Evolutionary conservation across 2,888 invertebrate species (phyloP).

Genomic region (Oligia fasciuncula): DNA sequence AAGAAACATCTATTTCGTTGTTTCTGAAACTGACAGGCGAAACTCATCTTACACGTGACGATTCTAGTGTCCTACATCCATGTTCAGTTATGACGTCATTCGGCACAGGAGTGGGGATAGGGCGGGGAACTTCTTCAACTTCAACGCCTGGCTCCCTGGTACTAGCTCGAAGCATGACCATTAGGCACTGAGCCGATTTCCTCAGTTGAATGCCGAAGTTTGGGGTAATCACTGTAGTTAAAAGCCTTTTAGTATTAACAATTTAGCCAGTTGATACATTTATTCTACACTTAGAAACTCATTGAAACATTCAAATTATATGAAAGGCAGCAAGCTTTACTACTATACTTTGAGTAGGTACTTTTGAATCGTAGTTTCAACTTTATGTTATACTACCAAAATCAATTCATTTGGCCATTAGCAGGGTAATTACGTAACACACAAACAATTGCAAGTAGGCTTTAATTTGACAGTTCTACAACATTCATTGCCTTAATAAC

Average conservation of each 20-base stretch:
- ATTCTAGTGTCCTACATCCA: slow-evolving; percentile 41
- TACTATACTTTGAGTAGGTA: background rate
- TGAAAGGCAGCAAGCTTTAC: background rate
- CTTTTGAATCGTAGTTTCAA: background rate
- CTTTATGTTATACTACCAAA: background rate
- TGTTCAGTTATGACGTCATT: slow-evolving; percentile 59
- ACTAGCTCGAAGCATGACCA: slow-evolving; percentile 44
- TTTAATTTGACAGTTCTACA: background rate
- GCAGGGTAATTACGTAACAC: background rate
- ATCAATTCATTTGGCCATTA: background rate
- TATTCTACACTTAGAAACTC: background rate
- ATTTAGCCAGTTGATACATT: background rate
- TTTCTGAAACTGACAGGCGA: background rate
- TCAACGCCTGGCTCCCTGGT: slow-evolving; percentile 12
- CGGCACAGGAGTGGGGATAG: slow-evolving; percentile 28
- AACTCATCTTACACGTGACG: background rate
- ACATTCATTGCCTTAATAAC: background rate
- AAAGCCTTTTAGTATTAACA: slow-evolving; percentile 34
- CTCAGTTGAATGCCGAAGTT: slow-evolving; percentile 37
- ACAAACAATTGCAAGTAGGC: background rate
- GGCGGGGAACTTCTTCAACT: slow-evolving; percentile 37
- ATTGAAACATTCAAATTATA: background rate
- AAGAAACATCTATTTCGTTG: too few species aligned
- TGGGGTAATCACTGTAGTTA: slow-evolving; percentile 35
- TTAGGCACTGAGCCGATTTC: slow-evolving; percentile 43